These are phyloP conservation scores for Acronicta aceris DNA, from an alignment of 2,888 invertebrate genomes.

Conservation along the genomic window DNA sequence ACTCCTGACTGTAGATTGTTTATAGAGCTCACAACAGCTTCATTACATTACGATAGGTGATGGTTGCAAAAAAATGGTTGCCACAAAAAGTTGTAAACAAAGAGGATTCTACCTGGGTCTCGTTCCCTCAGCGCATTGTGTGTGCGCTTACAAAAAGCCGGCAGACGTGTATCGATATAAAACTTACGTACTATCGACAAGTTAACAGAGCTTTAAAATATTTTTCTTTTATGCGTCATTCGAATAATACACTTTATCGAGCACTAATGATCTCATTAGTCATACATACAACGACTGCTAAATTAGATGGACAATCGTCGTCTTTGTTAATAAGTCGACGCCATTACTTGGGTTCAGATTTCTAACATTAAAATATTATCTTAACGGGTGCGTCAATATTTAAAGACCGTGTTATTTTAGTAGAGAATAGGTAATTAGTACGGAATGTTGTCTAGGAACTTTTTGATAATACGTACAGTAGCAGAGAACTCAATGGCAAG, in stretches of 20 bases:
- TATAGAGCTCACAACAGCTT: constrained; percentile 1
- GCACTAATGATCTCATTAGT: constrained; percentile 55
- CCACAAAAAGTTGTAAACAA: constrained; percentile 56
- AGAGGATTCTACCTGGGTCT: constrained; percentile 59
- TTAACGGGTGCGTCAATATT: constrained; percentile 29
- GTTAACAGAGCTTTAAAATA: constrained; percentile 7
- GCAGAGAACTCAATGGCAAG: constrained; percentile 2
- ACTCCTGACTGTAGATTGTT: not conserved
- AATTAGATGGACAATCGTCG: constrained; percentile 50
- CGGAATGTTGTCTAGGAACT: not conserved
- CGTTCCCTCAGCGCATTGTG: constrained; percentile 41
- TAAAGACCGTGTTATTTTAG: constrained; percentile 12
- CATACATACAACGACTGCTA: constrained; percentile 46
- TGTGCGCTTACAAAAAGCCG: constrained; percentile 23
- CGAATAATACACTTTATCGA: constrained; percentile 40
- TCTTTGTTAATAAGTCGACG: constrained; percentile 48
- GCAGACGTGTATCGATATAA: constrained; percentile 12
- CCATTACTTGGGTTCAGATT: constrained; percentile 22
- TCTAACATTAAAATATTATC: constrained; percentile 24
- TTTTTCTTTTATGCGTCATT: constrained; percentile 42
- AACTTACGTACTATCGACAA: not conserved
- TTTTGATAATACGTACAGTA: not conserved
- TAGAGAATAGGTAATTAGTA: not conserved
- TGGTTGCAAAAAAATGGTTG: constrained; percentile 34
- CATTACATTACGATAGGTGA: constrained; percentile 10